phyloP scores from a whole-genome alignment of 2,888 invertebrate species.

The Lapara coniferarum region DNA sequence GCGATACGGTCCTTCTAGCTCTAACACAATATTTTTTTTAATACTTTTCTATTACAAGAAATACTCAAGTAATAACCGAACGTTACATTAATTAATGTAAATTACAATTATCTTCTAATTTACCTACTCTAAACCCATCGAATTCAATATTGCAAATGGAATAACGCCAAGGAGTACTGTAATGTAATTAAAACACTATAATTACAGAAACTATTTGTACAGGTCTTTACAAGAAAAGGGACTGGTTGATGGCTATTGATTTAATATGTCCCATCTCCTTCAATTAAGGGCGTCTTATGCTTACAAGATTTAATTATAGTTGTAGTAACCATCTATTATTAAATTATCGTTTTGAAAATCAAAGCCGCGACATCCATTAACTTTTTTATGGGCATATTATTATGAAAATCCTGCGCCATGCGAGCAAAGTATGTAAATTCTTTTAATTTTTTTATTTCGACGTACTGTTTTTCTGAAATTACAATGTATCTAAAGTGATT shows the following conservation, averaged over 20 bases:
- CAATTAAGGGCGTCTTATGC: not conserved
- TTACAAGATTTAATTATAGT: too few relatives aligned
- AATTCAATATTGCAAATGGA: not conserved
- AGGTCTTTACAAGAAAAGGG: not conserved
- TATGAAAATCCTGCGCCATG: not conserved
- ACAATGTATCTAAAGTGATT: not conserved
- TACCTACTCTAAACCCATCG: not conserved
- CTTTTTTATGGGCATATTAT: not conserved
- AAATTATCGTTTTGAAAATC: not conserved
- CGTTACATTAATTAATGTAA: not conserved
- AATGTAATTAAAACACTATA: not conserved
- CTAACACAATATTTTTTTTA: too few relatives aligned
- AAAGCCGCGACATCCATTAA: not conserved
- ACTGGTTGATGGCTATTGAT: not conserved
- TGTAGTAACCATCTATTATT: not conserved
- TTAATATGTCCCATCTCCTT: not conserved
- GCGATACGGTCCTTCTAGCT: too few relatives aligned
- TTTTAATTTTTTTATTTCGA: slow-evolving; percentile 5
- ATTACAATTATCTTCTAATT: not conserved
- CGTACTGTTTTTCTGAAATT: not conserved
- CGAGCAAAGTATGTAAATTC: slow-evolving; percentile 2
- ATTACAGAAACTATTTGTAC: slow-evolving; percentile 1
- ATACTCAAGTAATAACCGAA: too few relatives aligned
- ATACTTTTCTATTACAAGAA: too few relatives aligned
- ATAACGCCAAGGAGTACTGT: not conserved